Base-by-base conservation (phyloP, 2,113 vertebrate genomes). In the Peromyscus polionotus region DNA sequence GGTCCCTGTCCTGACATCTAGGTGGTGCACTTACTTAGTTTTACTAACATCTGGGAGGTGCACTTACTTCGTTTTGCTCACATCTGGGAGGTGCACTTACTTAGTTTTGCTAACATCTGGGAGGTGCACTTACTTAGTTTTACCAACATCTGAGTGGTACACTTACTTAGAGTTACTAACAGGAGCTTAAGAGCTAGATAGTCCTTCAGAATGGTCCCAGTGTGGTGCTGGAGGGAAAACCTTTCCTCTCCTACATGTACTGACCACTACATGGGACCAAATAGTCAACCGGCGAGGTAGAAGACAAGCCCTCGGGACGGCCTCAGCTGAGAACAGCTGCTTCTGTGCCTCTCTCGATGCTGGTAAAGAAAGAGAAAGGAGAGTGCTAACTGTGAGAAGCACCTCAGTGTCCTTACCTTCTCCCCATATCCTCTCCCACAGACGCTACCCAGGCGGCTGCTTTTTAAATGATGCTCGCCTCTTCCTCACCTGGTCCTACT, bases 351-450 rank as follows among this genome's bases (percentile, higher is more conserved):
- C 63, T 14, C n/a, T 33, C 2, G 17, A 1, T 24, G 24, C 11
- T 26, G 13, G 9, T 22, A n/a, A 22, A 28, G 26, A 86, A 20
- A 8, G 1, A 36, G 14, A 13, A 20, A 0, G 17, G 12, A 42
- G 31, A 17, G 2, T 14, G 22, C 8, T 70, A 45, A 24, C 1
- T 48, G 31, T 0, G 36, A 22, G 14, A 17, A 39, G 7, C 8
- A 16, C 36, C 16, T 4, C 24, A 11, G 48, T 10, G 61, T 39
- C 45, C 31, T 5, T 0, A 36, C 59, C 61, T 16, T 33, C 67
- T 48, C 48, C 67, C 59, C 59, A 3, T 68, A 33, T 76, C 81
- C 57, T 61, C 75, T 91, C 39, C 68, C 17, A 4, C 76, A 51
- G 19, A 70, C 84, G 65, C 22, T 45, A 70, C 26, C 63, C 16